These are phyloP conservation scores for Nasonia giraulti DNA, from an alignment of 1,140 invertebrate species.

Conservation along the genomic window DNA sequence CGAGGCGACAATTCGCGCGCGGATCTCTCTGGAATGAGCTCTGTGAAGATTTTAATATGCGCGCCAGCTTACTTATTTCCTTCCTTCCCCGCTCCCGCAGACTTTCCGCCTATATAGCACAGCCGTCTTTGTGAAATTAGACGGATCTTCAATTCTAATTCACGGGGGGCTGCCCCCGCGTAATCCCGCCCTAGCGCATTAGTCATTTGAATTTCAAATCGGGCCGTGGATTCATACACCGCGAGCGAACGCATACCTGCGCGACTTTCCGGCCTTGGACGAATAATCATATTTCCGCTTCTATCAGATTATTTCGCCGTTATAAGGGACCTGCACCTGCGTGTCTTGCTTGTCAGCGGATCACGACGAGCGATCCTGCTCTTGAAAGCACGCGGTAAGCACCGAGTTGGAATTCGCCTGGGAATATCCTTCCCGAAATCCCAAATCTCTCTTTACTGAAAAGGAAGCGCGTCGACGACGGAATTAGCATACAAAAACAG, in stretches of 20 bases:
- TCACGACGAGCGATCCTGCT: no score
- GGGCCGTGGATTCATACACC: neutral
- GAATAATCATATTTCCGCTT: neutral
- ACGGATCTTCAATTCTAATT: slow-evolving; percentile 48
- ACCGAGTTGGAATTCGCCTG: no score
- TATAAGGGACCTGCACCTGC: no score
- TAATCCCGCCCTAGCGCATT: slow-evolving; percentile 3
- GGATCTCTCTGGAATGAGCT: slow-evolving; percentile 35
- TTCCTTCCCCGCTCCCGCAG: neutral
- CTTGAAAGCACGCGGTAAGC: no score
- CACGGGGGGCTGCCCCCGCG: neutral
- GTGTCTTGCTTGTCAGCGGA: no score
- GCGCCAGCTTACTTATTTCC: neutral
- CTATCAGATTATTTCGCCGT: neutral
- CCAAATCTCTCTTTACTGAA: neutral
- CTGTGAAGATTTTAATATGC: slow-evolving; percentile 31
- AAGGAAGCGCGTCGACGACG: no score
- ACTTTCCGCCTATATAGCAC: neutral
- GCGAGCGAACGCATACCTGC: neutral
- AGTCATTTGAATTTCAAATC: slow-evolving; percentile 48
- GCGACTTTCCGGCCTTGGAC: neutral
- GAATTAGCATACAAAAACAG: neutral
- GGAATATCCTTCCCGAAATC: neutral
- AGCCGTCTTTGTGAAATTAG: slow-evolving; percentile 26
- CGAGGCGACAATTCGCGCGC: neutral